A percentile compares a stretch with the other conserved stretches of the same genome.
Conservation (phyloP, 2,888 invertebrate genomes). For the Dromius quadrimaculatus region DNA sequence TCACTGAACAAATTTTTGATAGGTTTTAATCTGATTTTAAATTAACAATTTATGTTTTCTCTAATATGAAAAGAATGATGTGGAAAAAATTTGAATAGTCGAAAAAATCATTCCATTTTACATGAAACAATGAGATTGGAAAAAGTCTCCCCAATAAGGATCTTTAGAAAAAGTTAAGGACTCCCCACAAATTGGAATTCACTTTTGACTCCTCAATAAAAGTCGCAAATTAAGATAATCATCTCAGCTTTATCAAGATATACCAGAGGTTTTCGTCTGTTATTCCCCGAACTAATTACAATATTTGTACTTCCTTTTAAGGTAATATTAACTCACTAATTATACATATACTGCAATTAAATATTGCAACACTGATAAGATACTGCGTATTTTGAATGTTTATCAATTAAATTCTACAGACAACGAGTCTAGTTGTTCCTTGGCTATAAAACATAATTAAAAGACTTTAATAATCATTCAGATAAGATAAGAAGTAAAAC, state of each 20-base stretch:
- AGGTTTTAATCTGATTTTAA: no score
- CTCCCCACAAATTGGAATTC: no score
- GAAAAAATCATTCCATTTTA: no score
- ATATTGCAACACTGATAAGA: slow-evolving; percentile 27
- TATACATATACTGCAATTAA: slow-evolving; percentile 8
- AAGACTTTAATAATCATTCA: slow-evolving; percentile 12
- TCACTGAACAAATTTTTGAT: no score
- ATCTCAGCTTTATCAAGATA: not conserved
- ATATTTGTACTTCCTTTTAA: slow-evolving; percentile 30
- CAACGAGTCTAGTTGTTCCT: slow-evolving; percentile 35
- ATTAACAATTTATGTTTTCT: no score
- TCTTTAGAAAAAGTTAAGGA: no score
- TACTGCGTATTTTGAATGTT: slow-evolving; percentile 7
- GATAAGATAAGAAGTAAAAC: slow-evolving; percentile 34
- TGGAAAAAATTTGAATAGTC: no score
- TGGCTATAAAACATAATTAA: slow-evolving; percentile 15
- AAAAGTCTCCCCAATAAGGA: no score
- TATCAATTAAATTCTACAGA: slow-evolving; percentile 27
- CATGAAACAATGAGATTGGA: no score
- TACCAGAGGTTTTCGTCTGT: slow-evolving; percentile 12
- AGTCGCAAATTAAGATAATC: not conserved
- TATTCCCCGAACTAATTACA: slow-evolving; percentile 15
- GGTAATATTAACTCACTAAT: slow-evolving; percentile 8
- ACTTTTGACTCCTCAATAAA: no score
- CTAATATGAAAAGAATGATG: no score